phyloP scores from a whole-genome alignment of 2,113 vertebrate genomes.

The Thomomys bottae region DNA sequence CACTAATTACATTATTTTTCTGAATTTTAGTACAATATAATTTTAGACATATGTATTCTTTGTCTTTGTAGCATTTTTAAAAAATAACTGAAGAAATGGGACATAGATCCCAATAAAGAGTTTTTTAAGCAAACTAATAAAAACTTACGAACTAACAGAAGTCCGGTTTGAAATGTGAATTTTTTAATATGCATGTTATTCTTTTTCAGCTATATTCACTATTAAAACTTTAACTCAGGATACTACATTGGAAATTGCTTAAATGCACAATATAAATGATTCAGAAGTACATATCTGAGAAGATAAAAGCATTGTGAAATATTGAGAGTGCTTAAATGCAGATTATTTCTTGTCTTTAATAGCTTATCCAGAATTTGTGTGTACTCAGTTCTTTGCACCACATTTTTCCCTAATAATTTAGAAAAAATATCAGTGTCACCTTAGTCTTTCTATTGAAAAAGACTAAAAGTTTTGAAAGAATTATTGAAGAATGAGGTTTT shows the following conservation, averaged over 20 bases:
- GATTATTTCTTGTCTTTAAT: neutral
- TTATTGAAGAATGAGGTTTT: neutral
- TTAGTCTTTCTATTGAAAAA: neutral
- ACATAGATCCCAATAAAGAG: conserved; percentile 6
- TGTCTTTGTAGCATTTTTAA: neutral
- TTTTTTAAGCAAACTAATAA: conserved; percentile 43
- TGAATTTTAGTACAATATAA: conserved; percentile 57
- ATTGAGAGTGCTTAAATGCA: neutral
- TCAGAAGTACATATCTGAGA: neutral
- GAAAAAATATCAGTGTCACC: neutral
- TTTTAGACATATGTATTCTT: conserved; percentile 56
- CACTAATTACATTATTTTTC: neutral
- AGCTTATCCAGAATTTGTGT: too few species aligned
- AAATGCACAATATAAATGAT: neutral
- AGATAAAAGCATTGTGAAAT: conserved; percentile 41
- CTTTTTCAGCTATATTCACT: neutral
- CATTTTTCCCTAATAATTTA: conserved; percentile 46
- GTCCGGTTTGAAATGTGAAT: conserved; percentile 29
- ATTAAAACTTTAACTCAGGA: neutral
- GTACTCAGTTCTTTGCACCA: too few species aligned
- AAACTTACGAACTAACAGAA: neutral
- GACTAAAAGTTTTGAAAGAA: conserved; percentile 17
- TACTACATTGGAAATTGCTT: neutral
- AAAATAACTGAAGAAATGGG: conserved; percentile 59
- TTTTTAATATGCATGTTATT: neutral